Percentiles rank a stretch among this genome's conserved stretches.
Conservation (phyloP, 2,888 invertebrate genomes). For the Andrena camellia region DNA sequence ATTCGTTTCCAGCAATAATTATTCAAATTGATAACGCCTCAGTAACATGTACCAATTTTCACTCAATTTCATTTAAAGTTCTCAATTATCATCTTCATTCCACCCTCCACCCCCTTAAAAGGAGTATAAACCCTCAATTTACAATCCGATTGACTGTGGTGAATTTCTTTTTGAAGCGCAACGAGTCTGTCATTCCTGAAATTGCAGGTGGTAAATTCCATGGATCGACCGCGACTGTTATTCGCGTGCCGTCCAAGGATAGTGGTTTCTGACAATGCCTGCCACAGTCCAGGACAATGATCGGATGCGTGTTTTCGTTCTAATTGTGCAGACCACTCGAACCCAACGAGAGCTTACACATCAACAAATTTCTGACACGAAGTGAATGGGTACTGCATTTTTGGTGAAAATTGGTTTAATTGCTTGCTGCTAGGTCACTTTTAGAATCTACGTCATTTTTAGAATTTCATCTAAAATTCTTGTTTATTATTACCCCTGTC, state of each 20-base stretch:
- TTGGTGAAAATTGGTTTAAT: background rate
- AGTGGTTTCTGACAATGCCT: slow-evolving; percentile 4
- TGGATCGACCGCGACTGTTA: background rate
- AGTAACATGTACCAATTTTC: too few species aligned
- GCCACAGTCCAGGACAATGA: background rate
- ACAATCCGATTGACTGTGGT: background rate
- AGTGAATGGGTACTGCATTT: background rate
- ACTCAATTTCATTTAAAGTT: too few species aligned
- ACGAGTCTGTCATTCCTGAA: background rate
- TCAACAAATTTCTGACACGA: background rate
- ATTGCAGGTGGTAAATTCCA: slow-evolving; percentile 6
- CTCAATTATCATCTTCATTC: too few species aligned
- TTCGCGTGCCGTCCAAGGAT: background rate
- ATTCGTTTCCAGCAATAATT: too few species aligned
- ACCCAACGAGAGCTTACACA: background rate
- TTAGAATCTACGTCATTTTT: too few species aligned
- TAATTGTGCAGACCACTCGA: background rate
- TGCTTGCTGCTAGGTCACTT: background rate
- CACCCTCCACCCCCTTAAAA: too few species aligned
- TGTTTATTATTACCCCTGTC: too few species aligned
- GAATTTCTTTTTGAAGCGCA: background rate
- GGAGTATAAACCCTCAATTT: too few species aligned
- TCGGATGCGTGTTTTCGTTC: background rate
- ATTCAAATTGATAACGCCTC: too few species aligned
- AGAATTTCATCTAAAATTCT: too few species aligned